A percentile compares a stretch with the other conserved stretches of the same genome.
These are phyloP conservation scores for Arion vulgaris DNA, from an alignment of 1,140 invertebrate species.

Conservation along the genomic window DNA sequence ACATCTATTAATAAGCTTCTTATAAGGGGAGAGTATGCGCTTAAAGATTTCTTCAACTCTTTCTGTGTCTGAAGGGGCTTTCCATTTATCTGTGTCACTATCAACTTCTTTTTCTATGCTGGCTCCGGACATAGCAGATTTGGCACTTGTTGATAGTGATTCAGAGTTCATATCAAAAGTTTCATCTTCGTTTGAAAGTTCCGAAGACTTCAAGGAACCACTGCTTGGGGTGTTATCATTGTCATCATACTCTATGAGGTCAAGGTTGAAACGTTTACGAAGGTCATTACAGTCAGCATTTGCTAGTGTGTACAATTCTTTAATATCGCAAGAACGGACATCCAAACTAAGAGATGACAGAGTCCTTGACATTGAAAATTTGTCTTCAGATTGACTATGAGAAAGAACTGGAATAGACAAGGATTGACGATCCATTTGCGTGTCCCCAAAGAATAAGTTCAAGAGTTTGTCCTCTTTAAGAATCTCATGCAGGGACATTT, in stretches of 20 bases:
- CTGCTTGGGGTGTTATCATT: conserved; percentile 16
- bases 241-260: neutral
- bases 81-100: neutral
- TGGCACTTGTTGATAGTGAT: neutral
- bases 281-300: conserved; percentile 28
- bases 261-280: neutral
- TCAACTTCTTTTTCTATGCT: neutral
- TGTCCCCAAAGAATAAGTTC: conserved; percentile 4
- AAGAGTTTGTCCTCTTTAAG: conserved; percentile 29
- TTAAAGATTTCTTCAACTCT: conserved; percentile 10
- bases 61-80: neutral
- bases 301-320: conserved; percentile 29
- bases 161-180: neutral
- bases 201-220: conserved; percentile 3
- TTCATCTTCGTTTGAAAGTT: neutral
- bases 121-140: neutral
- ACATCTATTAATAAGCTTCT: conserved; percentile 13
- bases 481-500: neutral
- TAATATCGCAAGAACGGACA: neutral
- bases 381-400: neutral
- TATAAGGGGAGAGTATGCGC: conserved; percentile 5
- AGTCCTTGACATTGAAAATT: conserved; percentile 27
- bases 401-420: neutral
- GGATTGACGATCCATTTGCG: neutral
- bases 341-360: conserved; percentile 29